Percentiles rank a stretch among this genome's conserved stretches.
phyloP scores from a whole-genome alignment of 2,113 vertebrate genomes.

The Salvator merianae region DNA sequence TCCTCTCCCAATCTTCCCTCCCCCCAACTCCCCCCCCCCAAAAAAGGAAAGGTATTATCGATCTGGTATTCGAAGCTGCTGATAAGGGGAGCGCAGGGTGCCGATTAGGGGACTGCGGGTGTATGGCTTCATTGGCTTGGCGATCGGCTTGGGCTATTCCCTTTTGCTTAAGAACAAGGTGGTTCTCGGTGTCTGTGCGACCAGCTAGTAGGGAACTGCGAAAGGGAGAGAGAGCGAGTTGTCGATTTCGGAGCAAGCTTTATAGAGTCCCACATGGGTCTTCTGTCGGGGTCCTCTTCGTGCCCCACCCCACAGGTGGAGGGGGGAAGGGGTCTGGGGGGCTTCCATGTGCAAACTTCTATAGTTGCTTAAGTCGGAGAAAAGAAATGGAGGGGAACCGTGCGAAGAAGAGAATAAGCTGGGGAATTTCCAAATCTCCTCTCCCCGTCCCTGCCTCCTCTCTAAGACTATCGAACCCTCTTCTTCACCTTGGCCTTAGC shows the following conservation, averaged over 20 bases:
- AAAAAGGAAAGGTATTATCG: background rate
- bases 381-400: no score
- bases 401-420: background rate
- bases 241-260: background rate
- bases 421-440: background rate
- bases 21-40: background rate
- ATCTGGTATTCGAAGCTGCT: background rate
- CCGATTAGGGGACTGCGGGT: background rate
- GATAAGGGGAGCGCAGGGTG: background rate
- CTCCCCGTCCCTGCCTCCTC: no score
- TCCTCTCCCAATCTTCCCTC: background rate
- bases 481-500: no score
- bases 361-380: background rate
- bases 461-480: no score
- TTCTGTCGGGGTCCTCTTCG: background rate
- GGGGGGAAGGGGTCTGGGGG: background rate
- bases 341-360: constrained; percentile 50
- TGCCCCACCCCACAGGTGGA: no score
- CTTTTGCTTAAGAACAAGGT: no score
- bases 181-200: no score
- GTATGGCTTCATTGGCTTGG: background rate
- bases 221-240: background rate
- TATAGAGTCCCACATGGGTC: background rate
- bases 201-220: no score
- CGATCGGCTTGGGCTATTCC: background rate